phyloP scores from a whole-genome alignment of 2,888 invertebrate genomes.

The Cotesia congregata region DNA sequence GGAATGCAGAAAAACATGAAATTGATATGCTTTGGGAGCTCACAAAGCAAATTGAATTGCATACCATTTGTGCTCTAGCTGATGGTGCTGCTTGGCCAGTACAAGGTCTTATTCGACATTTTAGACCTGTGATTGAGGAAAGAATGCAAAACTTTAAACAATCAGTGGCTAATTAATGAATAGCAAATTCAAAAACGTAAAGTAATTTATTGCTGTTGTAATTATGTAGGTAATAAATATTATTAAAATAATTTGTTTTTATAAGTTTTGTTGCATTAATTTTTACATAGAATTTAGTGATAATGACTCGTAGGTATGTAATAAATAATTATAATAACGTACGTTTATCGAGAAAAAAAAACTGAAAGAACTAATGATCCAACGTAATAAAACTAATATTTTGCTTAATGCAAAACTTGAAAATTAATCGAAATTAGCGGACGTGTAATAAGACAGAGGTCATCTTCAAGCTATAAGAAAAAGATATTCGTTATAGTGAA shows the following conservation, averaged over 20 bases:
- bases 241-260: not conserved
- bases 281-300: too few relatives aligned
- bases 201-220: not conserved
- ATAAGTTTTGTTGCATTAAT: too few relatives aligned
- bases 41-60: slow-evolving; percentile 99
- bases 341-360: too few relatives aligned
- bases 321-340: too few relatives aligned
- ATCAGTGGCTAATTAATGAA: slow-evolving; percentile 48
- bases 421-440: too few relatives aligned
- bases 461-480: too few relatives aligned
- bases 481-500: too few relatives aligned
- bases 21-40: slow-evolving; percentile 99
- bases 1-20: slow-evolving; percentile 93
- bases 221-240: not conserved
- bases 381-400: too few relatives aligned
- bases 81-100: slow-evolving; percentile 99
- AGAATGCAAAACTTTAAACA: slow-evolving; percentile 82
- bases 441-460: too few relatives aligned
- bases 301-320: too few relatives aligned
- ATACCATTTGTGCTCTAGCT: slow-evolving; percentile 98
- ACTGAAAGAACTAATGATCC: too few relatives aligned
- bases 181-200: not conserved
- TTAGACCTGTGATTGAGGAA: slow-evolving; percentile 92
- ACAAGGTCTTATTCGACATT: slow-evolving; percentile 96
- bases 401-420: too few relatives aligned